A percentile compares a stretch with the other conserved stretches of the same genome.
Conservation (phyloP, 2,888 invertebrate species). For the Brachyopa scutellaris region DNA sequence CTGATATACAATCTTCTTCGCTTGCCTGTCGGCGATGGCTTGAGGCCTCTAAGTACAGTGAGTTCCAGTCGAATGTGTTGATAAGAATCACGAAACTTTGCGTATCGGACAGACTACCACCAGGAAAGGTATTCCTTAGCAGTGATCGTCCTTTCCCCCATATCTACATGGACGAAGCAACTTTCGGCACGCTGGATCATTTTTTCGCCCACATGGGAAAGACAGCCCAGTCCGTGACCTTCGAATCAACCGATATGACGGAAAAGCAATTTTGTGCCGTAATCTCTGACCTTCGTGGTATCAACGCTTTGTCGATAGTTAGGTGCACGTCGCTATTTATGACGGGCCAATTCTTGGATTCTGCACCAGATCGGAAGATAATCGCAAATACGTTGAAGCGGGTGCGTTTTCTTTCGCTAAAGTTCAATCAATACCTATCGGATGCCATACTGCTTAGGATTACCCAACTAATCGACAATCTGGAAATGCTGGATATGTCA, state of each 20-base stretch:
- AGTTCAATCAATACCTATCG: constrained; percentile 87
- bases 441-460: constrained; percentile 89
- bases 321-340: constrained; percentile 88
- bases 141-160: constrained; percentile 77
- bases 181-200: constrained; percentile 79
- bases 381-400: constrained; percentile 80
- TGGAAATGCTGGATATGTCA: constrained; percentile 86
- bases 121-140: constrained; percentile 76
- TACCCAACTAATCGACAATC: constrained; percentile 84
- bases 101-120: constrained; percentile 78
- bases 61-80: constrained; percentile 79
- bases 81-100: constrained; percentile 79
- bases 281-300: constrained; percentile 83
- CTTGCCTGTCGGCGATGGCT: constrained; percentile 87
- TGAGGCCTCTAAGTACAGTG: constrained; percentile 85
- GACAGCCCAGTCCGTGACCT: constrained; percentile 83
- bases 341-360: constrained; percentile 87
- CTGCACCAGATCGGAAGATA: constrained; percentile 83
- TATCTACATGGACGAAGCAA: constrained; percentile 78
- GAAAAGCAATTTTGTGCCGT: constrained; percentile 86
- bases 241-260: constrained; percentile 85
- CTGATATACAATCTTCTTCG: constrained; percentile 86
- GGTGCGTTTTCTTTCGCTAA: constrained; percentile 85
- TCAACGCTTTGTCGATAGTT: constrained; percentile 85
- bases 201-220: constrained; percentile 85